A percentile compares a stretch with the other conserved stretches of the same genome.
Evolutionary conservation across 2,113 vertebrate species (phyloP).

Genomic region (Antidorcas marsupialis): DNA sequence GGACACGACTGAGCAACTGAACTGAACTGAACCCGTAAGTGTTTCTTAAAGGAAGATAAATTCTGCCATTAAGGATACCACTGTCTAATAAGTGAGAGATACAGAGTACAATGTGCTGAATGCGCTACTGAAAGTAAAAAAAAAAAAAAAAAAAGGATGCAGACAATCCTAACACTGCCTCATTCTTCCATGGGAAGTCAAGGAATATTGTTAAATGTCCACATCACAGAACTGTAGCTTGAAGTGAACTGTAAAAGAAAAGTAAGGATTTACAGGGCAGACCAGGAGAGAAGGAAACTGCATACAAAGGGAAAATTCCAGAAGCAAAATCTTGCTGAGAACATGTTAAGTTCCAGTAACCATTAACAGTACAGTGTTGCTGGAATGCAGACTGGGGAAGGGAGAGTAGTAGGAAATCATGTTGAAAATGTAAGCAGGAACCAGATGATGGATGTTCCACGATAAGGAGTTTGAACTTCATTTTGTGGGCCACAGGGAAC

Average conservation of each 20-base stretch:
- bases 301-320: conserved; percentile 33
- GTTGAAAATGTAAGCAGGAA: conserved; percentile 68
- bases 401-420: conserved; percentile 44
- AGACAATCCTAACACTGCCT: neutral
- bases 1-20: too few relatives aligned
- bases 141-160: neutral
- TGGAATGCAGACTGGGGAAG: conserved; percentile 28
- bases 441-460: conserved; percentile 48
- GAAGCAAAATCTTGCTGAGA: conserved; percentile 36
- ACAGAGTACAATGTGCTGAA: neutral
- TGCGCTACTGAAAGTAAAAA: neutral
- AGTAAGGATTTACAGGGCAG: conserved; percentile 8
- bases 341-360: conserved; percentile 44
- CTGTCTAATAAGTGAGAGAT: neutral
- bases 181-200: neutral
- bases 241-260: neutral
- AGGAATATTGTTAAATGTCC: conserved; percentile 23
- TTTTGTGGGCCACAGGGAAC: conserved; percentile 46
- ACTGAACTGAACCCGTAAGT: neutral
- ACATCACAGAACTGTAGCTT: neutral
- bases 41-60: neutral
- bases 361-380: conserved; percentile 38
- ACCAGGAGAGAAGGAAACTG: conserved; percentile 24
- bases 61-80: neutral
- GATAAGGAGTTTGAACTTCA: conserved; percentile 58